Percentiles rank a stretch among this genome's conserved stretches.
phyloP scores from a whole-genome alignment of 2,113 vertebrate genomes.

The Cyanoderma ruficeps region DNA sequence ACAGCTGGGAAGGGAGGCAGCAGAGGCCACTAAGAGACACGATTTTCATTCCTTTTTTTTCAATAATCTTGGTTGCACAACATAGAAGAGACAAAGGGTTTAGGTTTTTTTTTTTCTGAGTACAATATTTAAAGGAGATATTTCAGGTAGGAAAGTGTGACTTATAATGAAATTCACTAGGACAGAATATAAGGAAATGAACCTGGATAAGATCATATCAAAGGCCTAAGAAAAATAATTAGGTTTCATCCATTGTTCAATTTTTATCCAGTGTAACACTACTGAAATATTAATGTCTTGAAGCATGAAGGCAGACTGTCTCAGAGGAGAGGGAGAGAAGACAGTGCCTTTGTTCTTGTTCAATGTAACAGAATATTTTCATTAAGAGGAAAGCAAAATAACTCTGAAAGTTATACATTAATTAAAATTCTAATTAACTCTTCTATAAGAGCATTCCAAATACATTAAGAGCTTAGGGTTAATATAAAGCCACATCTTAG shows the following conservation, averaged over 20 bases:
- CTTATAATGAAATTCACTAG: conserved; percentile 36
- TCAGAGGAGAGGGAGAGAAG: not conserved
- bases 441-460: conserved; percentile 1
- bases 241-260: conserved; percentile 35
- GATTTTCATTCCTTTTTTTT: not conserved
- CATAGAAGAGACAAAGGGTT: not conserved
- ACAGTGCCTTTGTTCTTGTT: conserved; percentile 55
- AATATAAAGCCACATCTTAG: not conserved
- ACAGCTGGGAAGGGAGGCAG: not conserved
- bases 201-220: conserved; percentile 39
- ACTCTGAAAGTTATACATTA: conserved; percentile 18
- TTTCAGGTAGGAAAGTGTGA: not conserved
- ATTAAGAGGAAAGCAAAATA: conserved; percentile 59
- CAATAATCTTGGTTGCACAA: not conserved
- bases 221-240: conserved; percentile 57
- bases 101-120: not conserved
- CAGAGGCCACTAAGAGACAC: not conserved
- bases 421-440: conserved; percentile 56
- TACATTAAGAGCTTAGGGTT: not conserved
- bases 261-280: conserved; percentile 47
- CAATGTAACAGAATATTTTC: conserved; percentile 41
- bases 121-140: conserved; percentile 12
- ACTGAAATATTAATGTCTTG: conserved; percentile 51
- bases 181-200: conserved; percentile 38
- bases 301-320: conserved; percentile 31